Conservation (phyloP, 2,797 vertebrate genomes). For the Allobates femoralis region DNA sequence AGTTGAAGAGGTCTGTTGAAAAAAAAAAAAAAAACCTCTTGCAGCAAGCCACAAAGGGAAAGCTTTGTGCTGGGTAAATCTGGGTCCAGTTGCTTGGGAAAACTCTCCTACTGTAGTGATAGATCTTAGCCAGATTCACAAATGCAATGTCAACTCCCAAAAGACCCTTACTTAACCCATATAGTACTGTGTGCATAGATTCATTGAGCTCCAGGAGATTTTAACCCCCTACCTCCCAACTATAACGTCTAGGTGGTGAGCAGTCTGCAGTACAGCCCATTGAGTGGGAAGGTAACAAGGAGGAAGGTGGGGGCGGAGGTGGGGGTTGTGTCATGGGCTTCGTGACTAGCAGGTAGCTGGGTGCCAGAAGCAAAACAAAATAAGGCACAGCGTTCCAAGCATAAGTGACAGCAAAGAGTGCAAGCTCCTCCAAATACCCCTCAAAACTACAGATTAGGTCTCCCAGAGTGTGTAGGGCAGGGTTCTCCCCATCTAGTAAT, state of each 20-base stretch:
- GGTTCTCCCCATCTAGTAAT: not conserved
- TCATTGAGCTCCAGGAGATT: not conserved
- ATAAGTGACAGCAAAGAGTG: constrained; percentile 45
- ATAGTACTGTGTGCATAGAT: not conserved
- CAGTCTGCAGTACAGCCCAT: constrained; percentile 46
- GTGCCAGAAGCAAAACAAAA: constrained; percentile 2
- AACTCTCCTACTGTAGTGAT: constrained; percentile 12
- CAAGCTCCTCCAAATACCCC: constrained; percentile 2
- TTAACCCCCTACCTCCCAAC: not conserved
- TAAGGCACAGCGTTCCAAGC: constrained; percentile 54
- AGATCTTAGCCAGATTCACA: not conserved
- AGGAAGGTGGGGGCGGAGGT: not conserved
- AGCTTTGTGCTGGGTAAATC: not conserved
- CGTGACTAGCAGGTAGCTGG: not conserved
- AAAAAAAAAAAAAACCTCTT: no score
- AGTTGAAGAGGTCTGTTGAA: not conserved
- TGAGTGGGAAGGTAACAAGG: not conserved
- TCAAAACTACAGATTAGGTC: not conserved
- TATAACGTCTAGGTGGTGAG: not conserved
- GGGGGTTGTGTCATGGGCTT: no score
- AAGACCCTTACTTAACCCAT: not conserved
- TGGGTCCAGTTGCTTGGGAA: not conserved
- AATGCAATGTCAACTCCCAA: not conserved
- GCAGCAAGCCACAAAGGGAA: not conserved
- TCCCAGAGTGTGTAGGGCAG: not conserved